Conservation (phyloP, 2,113 vertebrate genomes). For the Phasianus colchicus region DNA sequence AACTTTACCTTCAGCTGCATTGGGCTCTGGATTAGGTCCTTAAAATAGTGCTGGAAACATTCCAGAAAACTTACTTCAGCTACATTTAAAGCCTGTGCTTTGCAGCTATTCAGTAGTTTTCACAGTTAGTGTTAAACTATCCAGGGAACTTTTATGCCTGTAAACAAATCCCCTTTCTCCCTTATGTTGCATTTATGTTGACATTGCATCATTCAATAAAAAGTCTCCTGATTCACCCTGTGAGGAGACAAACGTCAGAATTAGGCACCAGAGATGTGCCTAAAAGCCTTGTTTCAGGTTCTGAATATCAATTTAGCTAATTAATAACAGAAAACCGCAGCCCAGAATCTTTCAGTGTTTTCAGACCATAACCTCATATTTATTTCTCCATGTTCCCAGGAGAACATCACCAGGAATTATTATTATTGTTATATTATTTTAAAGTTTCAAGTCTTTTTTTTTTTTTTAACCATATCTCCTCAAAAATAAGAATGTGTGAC, state of each 20-base stretch:
- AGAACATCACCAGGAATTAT: background rate
- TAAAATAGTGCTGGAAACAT: slow-evolving; percentile 32
- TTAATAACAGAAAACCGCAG: slow-evolving; percentile 68
- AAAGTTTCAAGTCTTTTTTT: background rate
- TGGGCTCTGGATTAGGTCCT: background rate
- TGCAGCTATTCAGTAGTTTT: slow-evolving; percentile 52
- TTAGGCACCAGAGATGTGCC: slow-evolving; percentile 63
- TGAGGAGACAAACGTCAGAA: slow-evolving; percentile 3
- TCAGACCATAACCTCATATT: slow-evolving; percentile 14
- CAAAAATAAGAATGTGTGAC: rapidly evolving
- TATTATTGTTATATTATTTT: background rate
- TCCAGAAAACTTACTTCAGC: slow-evolving; percentile 61
- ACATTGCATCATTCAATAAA: slow-evolving; percentile 38
- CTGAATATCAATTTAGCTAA: slow-evolving; percentile 61
- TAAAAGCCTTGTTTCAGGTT: slow-evolving; percentile 67
- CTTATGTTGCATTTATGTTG: slow-evolving; percentile 22
- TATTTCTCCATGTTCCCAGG: background rate
- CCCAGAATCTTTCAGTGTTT: slow-evolving; percentile 44
- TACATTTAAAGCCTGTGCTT: slow-evolving; percentile 26
- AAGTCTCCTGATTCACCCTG: slow-evolving; percentile 41
- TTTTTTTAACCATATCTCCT: background rate
- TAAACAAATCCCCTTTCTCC: slow-evolving; percentile 49
- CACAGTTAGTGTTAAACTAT: slow-evolving; percentile 42
- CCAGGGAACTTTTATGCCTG: slow-evolving; percentile 22
- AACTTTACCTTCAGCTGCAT: slow-evolving; percentile 5